Conservation (phyloP, 2,113 vertebrate species). For the Cynoglossus semilaevis region DNA sequence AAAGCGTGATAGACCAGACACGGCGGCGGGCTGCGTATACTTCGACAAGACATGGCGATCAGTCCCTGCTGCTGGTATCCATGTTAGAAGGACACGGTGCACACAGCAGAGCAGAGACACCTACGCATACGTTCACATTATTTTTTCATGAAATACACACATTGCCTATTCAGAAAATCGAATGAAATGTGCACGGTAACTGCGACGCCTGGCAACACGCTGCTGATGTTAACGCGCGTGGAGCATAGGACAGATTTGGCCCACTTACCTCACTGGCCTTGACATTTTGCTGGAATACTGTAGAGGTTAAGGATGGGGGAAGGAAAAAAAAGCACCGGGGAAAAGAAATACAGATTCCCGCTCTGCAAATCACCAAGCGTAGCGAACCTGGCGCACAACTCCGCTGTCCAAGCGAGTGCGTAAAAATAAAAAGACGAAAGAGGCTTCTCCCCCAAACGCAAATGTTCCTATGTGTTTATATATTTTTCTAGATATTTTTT, state of each 20-base stretch:
- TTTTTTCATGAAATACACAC: conserved; percentile 64
- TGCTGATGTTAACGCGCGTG: conserved; percentile 35
- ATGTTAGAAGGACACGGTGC: conserved; percentile 59
- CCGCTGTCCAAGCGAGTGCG: conserved; percentile 60
- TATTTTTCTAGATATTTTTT: conserved; percentile 35
- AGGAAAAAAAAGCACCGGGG: conserved; percentile 49
- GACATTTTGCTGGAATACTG: conserved; percentile 82
- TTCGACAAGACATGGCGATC: conserved; percentile 56
- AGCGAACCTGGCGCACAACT: conserved; percentile 60
- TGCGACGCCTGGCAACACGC: conserved; percentile 43
- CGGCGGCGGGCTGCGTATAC: conserved; percentile 41
- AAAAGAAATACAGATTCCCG: conserved; percentile 63
- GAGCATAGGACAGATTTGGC: conserved; percentile 60
- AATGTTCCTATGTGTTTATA: conserved; percentile 56
- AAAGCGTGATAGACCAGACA: conserved; percentile 36
- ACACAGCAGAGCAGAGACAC: conserved; percentile 7
- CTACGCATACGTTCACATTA: conserved; percentile 39
- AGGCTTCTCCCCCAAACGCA: conserved; percentile 54
- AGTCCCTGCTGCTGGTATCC: conserved; percentile 59
- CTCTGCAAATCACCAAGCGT: conserved; percentile 65
- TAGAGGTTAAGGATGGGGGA: conserved; percentile 70
- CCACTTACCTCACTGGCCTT: conserved; percentile 81
- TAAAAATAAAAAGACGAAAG: conserved; percentile 62
- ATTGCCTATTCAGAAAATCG: conserved; percentile 44
- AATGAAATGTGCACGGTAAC: conserved; percentile 56